Conservation (phyloP, 2,797 vertebrate genomes). For the Hylomyscus alleni region DNA sequence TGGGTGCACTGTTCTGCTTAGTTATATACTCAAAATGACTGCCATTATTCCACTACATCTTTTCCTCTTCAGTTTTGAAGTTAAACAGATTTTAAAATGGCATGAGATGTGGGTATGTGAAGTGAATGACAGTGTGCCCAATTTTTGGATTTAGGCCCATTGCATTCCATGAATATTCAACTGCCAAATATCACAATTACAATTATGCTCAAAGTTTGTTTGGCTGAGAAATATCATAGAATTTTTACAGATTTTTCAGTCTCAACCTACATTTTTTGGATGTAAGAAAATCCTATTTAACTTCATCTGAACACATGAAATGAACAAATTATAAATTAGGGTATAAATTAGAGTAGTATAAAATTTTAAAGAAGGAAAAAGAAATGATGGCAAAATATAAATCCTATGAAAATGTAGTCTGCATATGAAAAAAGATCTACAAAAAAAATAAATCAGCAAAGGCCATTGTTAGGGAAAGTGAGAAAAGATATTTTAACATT, state of each 20-base stretch:
- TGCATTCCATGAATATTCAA: background rate
- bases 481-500: background rate
- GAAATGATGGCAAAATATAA: background rate
- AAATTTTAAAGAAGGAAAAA: background rate
- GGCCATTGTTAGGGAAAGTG: background rate
- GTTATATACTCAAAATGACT: background rate
- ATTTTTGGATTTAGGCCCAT: accelerated
- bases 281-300: background rate
- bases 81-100: background rate
- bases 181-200: background rate
- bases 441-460: background rate
- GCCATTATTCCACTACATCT: background rate
- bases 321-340: constrained; percentile 2
- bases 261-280: background rate
- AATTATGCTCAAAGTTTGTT: background rate
- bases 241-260: background rate
- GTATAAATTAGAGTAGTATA: background rate
- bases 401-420: background rate
- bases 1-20: background rate
- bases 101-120: background rate
- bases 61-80: background rate
- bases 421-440: background rate
- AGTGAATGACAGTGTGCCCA: background rate
- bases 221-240: background rate
- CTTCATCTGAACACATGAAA: background rate